Percentiles rank a stretch among this genome's conserved stretches.
Evolutionary conservation across 2,888 invertebrate genomes (phyloP).

Genomic region (Pyrochroa serraticornis): DNA sequence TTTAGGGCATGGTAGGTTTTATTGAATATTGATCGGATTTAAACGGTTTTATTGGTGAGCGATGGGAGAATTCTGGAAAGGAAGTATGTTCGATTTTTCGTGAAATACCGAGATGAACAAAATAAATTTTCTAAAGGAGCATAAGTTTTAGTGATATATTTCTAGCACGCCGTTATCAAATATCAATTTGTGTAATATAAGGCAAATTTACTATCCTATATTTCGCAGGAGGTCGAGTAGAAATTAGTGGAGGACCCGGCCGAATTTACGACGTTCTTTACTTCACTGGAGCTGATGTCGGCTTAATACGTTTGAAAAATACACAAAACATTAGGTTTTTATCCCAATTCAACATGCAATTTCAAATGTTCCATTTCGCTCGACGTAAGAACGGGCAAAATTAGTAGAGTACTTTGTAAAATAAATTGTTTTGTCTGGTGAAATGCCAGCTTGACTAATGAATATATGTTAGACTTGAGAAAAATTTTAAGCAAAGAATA

Average conservation of each 20-base stretch:
- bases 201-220: constrained; percentile 28
- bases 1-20: too few relatives aligned
- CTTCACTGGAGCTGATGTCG: constrained; percentile 19
- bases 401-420: constrained; percentile 41
- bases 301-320: constrained; percentile 34
- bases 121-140: constrained; percentile 16
- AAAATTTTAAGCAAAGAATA: constrained; percentile 36
- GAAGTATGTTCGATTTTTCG: constrained; percentile 16
- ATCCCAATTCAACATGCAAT: constrained; percentile 35
- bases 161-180: constrained; percentile 28
- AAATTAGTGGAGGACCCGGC: constrained; percentile 27
- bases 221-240: constrained; percentile 26
- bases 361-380: constrained; percentile 34
- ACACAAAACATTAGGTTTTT: constrained; percentile 37
- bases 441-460: constrained; percentile 44
- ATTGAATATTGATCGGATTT: too few relatives aligned
- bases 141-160: constrained; percentile 27
- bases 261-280: constrained; percentile 25
- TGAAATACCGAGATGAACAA: constrained; percentile 18
- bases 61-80: background rate
- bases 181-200: constrained; percentile 30
- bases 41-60: too few relatives aligned
- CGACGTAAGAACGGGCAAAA: constrained; percentile 33
- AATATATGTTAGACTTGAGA: constrained; percentile 40
- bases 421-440: constrained; percentile 43